Base-by-base conservation (phyloP, 2,888 invertebrate species). In the Phlogophora meticulosa region DNA sequence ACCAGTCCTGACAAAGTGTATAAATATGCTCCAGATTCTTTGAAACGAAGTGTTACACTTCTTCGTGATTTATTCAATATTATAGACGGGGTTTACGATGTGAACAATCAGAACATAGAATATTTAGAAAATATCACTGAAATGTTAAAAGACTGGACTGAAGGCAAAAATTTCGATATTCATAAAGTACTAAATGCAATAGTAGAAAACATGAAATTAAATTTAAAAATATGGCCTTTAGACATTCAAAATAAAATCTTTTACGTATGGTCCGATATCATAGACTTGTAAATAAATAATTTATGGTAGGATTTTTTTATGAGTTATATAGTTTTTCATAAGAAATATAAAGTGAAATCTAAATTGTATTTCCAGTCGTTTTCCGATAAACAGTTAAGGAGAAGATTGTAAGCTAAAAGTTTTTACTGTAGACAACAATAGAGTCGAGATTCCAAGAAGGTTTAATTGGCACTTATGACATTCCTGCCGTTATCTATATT, bases 161-260 rank as follows among this genome's bases (percentile, higher is more conserved):
- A 74, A 11, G 81, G 78, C 4, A 74, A 64, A 17, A 63, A 45
- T 38, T 81, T 81, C 17, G 79, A 83, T 65, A 57, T 83, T 15
- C 57, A 76, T 42, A 83, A 61, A 20, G 57, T 86, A 32, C 45
- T 89, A 7, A 81, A 87, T 53, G 65, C 60, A 0, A 80, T 91
- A 28, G 63, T 88, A 0, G 78, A 87, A 24, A 90, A 91, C 62
- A 85, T 91, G 80, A 72, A 83, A 56, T 1, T 81, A 1, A 91
- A 91, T 78, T 53, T 87, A 22, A 83, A 83, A 66, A 79, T 81
- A 52, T 92, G 91, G 91, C 86, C 90, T 4, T 48, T 84, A 10
- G 72, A 82, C 7, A 72, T 74, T 3, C 90, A 88, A 73, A 84
- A 63, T 48, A 80, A 84, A 73, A 72, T 92, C 7, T 83, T 84